A percentile compares a stretch with the other conserved stretches of the same genome.
Conservation (phyloP, 2,888 invertebrate genomes). For the Drosophila bunnanda region DNA sequence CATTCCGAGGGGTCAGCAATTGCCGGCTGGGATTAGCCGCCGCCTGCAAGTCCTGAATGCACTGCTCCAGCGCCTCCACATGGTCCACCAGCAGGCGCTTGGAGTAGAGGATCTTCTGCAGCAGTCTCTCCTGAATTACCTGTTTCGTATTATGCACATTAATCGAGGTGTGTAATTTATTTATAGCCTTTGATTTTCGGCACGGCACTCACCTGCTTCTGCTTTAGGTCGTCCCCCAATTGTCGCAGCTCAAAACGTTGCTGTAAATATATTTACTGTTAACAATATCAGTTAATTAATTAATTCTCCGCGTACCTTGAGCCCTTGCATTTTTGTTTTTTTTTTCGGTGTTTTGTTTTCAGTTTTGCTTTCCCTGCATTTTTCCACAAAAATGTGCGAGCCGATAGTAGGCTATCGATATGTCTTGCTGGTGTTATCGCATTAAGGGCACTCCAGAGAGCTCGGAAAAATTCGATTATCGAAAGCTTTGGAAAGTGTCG, state of each 20-base stretch:
- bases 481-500: neutral
- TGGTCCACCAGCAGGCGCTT: slow-evolving; percentile 84
- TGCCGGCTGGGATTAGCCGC: slow-evolving; percentile 50
- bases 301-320: slow-evolving; percentile 28
- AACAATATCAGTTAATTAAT: neutral
- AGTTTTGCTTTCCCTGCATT: neutral
- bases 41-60: slow-evolving; percentile 58
- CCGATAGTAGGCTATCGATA: neutral
- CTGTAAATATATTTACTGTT: slow-evolving; percentile 31
- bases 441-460: neutral
- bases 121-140: slow-evolving; percentile 73
- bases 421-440: neutral
- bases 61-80: slow-evolving; percentile 83
- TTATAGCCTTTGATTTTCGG: slow-evolving; percentile 17
- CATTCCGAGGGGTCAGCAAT: slow-evolving; percentile 75
- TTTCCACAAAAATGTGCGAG: slow-evolving; percentile 7
- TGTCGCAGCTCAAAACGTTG: slow-evolving; percentile 51
- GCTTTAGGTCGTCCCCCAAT: slow-evolving; percentile 78
- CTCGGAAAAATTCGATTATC: neutral
- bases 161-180: slow-evolving; percentile 17
- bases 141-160: slow-evolving; percentile 41
- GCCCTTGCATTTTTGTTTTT: slow-evolving; percentile 46
- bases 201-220: slow-evolving; percentile 76
- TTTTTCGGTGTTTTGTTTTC: slow-evolving; percentile 8
- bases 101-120: slow-evolving; percentile 82